Base-by-base conservation (phyloP, 2,888 invertebrate genomes). In the Heliconius hortense region DNA sequence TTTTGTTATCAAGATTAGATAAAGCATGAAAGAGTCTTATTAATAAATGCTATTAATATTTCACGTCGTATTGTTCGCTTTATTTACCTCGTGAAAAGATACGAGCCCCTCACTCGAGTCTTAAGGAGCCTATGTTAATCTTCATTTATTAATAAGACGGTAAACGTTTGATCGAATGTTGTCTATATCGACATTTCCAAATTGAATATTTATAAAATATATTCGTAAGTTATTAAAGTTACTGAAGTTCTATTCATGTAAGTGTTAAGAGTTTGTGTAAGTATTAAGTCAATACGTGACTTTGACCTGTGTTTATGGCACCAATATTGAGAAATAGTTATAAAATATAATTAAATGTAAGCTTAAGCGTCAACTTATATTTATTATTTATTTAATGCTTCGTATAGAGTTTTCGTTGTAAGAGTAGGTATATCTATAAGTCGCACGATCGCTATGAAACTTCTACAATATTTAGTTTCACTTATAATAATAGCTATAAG, bases 231-330 rank as follows among this genome's bases (percentile, higher is more conserved):
- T 70, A 62, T 76, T 67, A 70, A 77, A 43, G 39, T 73, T 53
- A 73, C 39, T 72, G 66, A 73, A 73, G 72, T 73, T 43, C 26
- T 75, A 70, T 74, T 69, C 48, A 24, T 63, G 70, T 76, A 76
- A 74, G 63, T 76, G 76, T 78, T 78, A 75, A 74, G 72, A 74
- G 60, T 62, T 74, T 74, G 73, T 73, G 76, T 48, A 71, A 69
- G 69, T 69, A 69, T n/a, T 77, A 76, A 73, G 73, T 77, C 78
- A 70, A 78, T 76, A 69, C 72, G 26, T 75, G 74, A 76, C 75
- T 76, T 76, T 74, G 79, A 80, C 79, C 77, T 81, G 78, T 78
- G 76, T 78, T 81, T 73, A 79, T 78, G 79, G 81, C 80, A 82
- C 81, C 81, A 80, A 80, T 80, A 79, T 80, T 76, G 39, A 74